These are phyloP conservation scores for Ferdinandea cuprea DNA, from an alignment of 2,888 invertebrate species.

Conservation along the genomic window DNA sequence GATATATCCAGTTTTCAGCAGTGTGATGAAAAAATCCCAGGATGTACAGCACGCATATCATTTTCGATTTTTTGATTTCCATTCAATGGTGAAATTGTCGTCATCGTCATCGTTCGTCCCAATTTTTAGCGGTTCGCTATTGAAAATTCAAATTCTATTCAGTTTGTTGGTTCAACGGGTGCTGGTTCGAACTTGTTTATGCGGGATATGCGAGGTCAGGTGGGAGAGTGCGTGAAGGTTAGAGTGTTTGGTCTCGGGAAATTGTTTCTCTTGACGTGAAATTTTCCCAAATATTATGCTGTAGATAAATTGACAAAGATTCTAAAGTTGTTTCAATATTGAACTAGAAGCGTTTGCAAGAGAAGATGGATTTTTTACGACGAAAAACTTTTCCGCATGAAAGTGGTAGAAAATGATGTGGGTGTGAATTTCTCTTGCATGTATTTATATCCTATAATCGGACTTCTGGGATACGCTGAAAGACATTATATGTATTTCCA, in stretches of 20 bases:
- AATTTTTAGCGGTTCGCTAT: slow-evolving; percentile 28
- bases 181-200: slow-evolving; percentile 40
- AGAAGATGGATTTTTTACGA: slow-evolving; percentile 15
- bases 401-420: neutral
- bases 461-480: too few relatives aligned
- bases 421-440: neutral
- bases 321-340: slow-evolving; percentile 21
- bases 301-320: slow-evolving; percentile 50
- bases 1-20: neutral
- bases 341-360: neutral
- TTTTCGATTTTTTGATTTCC: slow-evolving; percentile 10
- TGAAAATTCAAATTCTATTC: slow-evolving; percentile 63
- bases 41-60: slow-evolving; percentile 10
- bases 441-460: too few relatives aligned
- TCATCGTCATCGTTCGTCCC: slow-evolving; percentile 14
- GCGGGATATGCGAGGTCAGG: neutral
- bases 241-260: slow-evolving; percentile 23
- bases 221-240: neutral
- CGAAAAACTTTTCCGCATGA: too few relatives aligned
- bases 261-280: slow-evolving; percentile 53
- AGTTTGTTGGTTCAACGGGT: slow-evolving; percentile 25
- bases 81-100: slow-evolving; percentile 3
- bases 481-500: too few relatives aligned
- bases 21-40: neutral
- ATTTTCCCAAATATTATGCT: slow-evolving; percentile 39